Evolutionary conservation across 2,888 invertebrate genomes (phyloP).

Genomic region (Athripsodes cinereus): DNA sequence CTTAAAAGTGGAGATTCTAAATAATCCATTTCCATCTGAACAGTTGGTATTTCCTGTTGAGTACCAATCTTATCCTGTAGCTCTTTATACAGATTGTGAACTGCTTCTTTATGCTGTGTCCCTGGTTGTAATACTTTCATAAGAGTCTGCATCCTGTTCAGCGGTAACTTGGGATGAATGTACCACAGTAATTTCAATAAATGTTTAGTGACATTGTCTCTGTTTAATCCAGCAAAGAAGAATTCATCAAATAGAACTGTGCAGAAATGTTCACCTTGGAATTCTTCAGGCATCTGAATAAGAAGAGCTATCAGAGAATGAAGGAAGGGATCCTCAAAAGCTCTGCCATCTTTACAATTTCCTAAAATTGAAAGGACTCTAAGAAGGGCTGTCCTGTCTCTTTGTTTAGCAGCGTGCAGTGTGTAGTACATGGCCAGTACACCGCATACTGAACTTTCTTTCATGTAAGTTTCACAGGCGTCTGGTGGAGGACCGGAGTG

Average conservation of each 20-base stretch:
- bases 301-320: slow-evolving; percentile 84
- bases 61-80: slow-evolving; percentile 73
- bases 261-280: slow-evolving; percentile 89
- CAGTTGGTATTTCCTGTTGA: slow-evolving; percentile 57
- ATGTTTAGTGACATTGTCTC: slow-evolving; percentile 90
- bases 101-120: slow-evolving; percentile 77
- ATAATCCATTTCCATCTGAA: slow-evolving; percentile 64
- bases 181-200: slow-evolving; percentile 87
- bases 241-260: slow-evolving; percentile 94
- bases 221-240: slow-evolving; percentile 80
- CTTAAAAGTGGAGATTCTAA: slow-evolving; percentile 79
- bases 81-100: slow-evolving; percentile 71
- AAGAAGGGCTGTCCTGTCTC: slow-evolving; percentile 74
- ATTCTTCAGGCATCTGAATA: slow-evolving; percentile 87
- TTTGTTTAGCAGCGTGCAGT: slow-evolving; percentile 74
- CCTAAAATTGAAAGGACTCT: slow-evolving; percentile 86
- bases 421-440: slow-evolving; percentile 94
- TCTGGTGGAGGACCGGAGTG: slow-evolving; percentile 91
- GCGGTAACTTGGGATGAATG: slow-evolving; percentile 78
- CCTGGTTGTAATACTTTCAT: slow-evolving; percentile 74
- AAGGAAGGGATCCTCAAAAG: slow-evolving; percentile 92
- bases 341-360: slow-evolving; percentile 84
- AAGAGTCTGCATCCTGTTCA: slow-evolving; percentile 69
- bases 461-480: slow-evolving; percentile 87
- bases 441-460: slow-evolving; percentile 86